Base-by-base conservation (phyloP, 2,113 vertebrate species). In the Apeltes quadracus region DNA sequence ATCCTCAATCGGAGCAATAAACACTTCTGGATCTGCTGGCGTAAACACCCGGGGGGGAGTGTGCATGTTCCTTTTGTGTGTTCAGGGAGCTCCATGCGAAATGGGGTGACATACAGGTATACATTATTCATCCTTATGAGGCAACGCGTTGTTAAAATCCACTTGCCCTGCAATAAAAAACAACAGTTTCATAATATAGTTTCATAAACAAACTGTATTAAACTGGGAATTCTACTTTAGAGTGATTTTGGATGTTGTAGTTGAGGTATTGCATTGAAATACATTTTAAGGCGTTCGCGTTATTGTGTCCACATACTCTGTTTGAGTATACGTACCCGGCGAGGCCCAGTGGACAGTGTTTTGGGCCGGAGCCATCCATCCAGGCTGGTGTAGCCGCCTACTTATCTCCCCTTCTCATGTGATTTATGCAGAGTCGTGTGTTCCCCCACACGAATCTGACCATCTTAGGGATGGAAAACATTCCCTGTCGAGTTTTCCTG, bases 381-480 rank as follows among this genome's bases (percentile, higher is more conserved):
- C 83, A 83, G 70, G 29, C 79, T 73, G 79, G 82, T 86, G 61
- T 64, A 57, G 75, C 81, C 29, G 51, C 77, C 84, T 75, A 88
- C 87, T 81, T 86, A 88, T 82, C 84, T 79, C 78, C 63, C 58
- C 59, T 80, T 72, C 79, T 79, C 74, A 67, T 90, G 84, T 81
- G 79, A 90, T 90, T 89, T 85, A 90, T 57, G 41, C 71, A 58
- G 71, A 71, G 78, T 83, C 59, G 77, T 78, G 85, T 86, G n/a
- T 84, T 67, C 74, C 29, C 77, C 77, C 77, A 85, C 90, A 86
- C 78, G 83, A 83, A 90, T 93, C 85, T 92, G 87, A 91, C 91
- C 91, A 93, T 92, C 85, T 92, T 93, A 84, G 92, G 90, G 57
- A 89, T 92, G 92, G 92, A 93, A 92, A 93, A 92, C 82, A 87